A percentile compares a stretch with the other conserved stretches of the same genome.
Conservation (phyloP, 1,140 invertebrate genomes). For the Adelges cooleyi region DNA sequence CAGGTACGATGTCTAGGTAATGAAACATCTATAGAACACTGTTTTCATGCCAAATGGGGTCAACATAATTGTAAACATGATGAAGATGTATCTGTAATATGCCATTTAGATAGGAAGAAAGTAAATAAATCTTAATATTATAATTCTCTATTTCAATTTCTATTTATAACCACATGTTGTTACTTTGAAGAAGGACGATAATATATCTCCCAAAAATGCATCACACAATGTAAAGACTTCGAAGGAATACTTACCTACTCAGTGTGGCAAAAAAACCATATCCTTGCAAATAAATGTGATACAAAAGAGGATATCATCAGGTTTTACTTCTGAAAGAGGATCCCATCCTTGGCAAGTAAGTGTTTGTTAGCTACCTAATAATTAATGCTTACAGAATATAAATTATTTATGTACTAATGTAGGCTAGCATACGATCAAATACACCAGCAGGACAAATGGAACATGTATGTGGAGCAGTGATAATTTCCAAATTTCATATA, state of each 20-base stretch:
- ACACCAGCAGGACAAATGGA: constrained; percentile 41
- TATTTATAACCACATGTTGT: too few species aligned
- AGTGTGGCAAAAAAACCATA: constrained; percentile 32
- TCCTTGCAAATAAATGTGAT: constrained; percentile 42
- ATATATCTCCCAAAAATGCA: neutral
- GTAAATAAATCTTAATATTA: constrained; percentile 6
- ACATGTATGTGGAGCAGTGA: constrained; percentile 66
- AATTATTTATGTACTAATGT: neutral
- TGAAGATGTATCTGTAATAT: constrained; percentile 62
- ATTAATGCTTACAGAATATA: neutral
- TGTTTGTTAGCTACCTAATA: neutral
- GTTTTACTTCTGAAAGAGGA: constrained; percentile 45
- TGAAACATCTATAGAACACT: constrained; percentile 51
- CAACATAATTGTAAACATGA: constrained; percentile 57
- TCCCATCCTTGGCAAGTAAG: constrained; percentile 69
- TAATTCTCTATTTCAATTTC: too few species aligned
- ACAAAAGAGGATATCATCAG: constrained; percentile 44
- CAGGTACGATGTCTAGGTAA: constrained; percentile 57
- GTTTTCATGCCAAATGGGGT: constrained; percentile 55
- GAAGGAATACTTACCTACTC: neutral
- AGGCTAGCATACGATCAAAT: constrained; percentile 52
- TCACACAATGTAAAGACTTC: neutral
- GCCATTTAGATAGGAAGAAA: constrained; percentile 34
- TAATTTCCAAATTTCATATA: constrained; percentile 55
- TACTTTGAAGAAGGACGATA: too few species aligned